phyloP scores from a whole-genome alignment of 2,113 vertebrate species.

The Suricata suricatta region DNA sequence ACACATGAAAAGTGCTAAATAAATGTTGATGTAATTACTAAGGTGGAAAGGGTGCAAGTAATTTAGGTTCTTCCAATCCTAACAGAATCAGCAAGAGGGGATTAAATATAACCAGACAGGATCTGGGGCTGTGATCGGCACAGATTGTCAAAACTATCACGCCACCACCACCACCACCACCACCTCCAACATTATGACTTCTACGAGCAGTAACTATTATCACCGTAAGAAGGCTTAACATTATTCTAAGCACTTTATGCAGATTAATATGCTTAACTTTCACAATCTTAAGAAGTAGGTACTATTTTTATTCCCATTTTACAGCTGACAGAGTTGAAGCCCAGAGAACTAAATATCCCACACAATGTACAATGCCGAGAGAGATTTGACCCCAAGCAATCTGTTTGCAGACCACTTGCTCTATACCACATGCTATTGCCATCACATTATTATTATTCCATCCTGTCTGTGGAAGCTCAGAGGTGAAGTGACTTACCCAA shows the following conservation, averaged over 20 bases:
- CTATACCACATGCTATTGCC: background rate
- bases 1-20: background rate
- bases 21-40: background rate
- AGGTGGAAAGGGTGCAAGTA: background rate
- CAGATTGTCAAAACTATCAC: background rate
- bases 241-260: background rate
- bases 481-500: background rate
- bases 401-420: background rate
- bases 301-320: background rate
- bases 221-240: background rate
- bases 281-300: background rate
- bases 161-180: too few species aligned
- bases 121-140: background rate
- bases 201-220: background rate
- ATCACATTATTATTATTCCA: too few species aligned
- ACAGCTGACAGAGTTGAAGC: background rate
- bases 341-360: slow-evolving; percentile 11
- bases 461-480: background rate
- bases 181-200: background rate
- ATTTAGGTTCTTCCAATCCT: background rate
- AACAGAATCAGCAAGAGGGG: background rate
- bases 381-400: background rate
- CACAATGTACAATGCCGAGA: background rate
- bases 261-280: background rate
- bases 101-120: background rate